Percentiles rank a stretch among this genome's conserved stretches.
phyloP scores from a whole-genome alignment of 2,888 invertebrate species.

The Stenolophus ochropezus region DNA sequence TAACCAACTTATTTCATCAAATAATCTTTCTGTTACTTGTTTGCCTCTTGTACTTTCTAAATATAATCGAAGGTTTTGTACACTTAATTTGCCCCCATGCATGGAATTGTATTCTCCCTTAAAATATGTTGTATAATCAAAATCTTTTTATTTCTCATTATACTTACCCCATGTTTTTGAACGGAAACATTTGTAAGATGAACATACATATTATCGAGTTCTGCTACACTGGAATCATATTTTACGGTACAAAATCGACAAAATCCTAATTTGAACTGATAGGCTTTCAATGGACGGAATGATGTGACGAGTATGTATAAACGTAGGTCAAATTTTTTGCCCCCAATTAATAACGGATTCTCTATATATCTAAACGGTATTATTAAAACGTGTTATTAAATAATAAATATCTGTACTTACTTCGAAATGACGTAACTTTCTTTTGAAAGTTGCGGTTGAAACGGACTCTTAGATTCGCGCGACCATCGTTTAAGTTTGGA shows the following conservation, averaged over 20 bases:
- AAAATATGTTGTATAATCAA: constrained; percentile 61
- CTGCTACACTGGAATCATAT: constrained; percentile 91
- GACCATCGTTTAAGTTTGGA: constrained; percentile 95
- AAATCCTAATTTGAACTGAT: constrained; percentile 93
- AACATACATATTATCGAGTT: constrained; percentile 93
- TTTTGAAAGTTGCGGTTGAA: constrained; percentile 89
- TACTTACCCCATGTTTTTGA: constrained; percentile 93
- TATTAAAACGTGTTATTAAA: not conserved
- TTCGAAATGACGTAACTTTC: constrained; percentile 97
- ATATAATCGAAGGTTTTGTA: constrained; percentile 91
- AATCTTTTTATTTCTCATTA: not conserved
- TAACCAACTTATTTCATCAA: constrained; percentile 91
- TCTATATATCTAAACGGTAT: constrained; percentile 84
- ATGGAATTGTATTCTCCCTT: constrained; percentile 94
- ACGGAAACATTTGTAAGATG: constrained; percentile 98
- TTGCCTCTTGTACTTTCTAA: constrained; percentile 94
- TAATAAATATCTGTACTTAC: constrained; percentile 77
- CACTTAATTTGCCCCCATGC: constrained; percentile 96
- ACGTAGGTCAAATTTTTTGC: constrained; percentile 96
- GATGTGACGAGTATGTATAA: constrained; percentile 95
- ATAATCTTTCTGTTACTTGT: constrained; percentile 90
- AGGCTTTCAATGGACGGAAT: constrained; percentile 94
- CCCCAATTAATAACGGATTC: constrained; percentile 95
- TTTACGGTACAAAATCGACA: constrained; percentile 97
- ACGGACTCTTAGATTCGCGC: constrained; percentile 88